Evolutionary conservation across 2,797 vertebrate genomes (phyloP).

Genomic region (Crotalus adamanteus): DNA sequence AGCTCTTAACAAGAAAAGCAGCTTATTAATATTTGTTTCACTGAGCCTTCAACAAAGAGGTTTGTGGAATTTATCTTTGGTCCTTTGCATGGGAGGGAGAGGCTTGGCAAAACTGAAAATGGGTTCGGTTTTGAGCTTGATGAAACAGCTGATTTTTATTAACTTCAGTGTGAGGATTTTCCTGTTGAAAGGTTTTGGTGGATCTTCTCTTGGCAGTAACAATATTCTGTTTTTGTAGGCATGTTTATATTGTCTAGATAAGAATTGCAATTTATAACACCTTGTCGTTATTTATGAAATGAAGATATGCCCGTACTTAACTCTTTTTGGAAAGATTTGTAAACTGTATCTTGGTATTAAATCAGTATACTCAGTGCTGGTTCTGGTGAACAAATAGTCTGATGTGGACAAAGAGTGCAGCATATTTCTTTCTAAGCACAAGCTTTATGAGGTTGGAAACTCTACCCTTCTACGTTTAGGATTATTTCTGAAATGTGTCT

Average conservation of each 20-base stretch:
- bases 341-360: not conserved
- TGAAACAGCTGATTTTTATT: not conserved
- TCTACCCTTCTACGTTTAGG: not conserved
- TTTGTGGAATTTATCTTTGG: not conserved
- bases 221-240: not conserved
- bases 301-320: not conserved
- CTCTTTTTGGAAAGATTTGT: not conserved
- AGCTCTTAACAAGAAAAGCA: not conserved
- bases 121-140: not conserved
- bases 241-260: not conserved
- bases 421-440: not conserved
- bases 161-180: not conserved
- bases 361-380: not conserved
- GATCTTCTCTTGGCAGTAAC: not conserved
- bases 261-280: not conserved
- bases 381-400: not conserved
- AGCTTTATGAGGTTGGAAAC: not conserved
- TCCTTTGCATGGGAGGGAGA: not conserved
- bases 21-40: not conserved
- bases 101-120: not conserved
- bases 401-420: not conserved
- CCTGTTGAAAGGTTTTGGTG: not conserved
- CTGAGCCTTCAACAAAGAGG: not conserved
- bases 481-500: not conserved
- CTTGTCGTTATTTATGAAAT: not conserved